Evolutionary conservation across 2,113 vertebrate genomes (phyloP).

Genomic region (Mohoua ochrocephala): DNA sequence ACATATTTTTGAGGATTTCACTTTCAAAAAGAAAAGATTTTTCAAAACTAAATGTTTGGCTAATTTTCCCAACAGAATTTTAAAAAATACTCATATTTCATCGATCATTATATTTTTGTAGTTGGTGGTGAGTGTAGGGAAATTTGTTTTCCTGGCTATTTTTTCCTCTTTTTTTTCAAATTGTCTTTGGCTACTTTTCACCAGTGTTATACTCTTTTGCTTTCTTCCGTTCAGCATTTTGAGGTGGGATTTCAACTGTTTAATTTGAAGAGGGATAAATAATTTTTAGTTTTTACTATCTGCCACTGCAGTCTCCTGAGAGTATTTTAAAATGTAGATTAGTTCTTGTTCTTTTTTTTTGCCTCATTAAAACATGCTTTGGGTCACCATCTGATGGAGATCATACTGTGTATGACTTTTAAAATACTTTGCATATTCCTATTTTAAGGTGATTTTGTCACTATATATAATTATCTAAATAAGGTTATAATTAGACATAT

Average conservation of each 20-base stretch:
- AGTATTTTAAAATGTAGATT: conserved; percentile 51
- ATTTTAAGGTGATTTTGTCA: not conserved
- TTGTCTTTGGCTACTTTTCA: not conserved
- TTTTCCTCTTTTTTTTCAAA: not conserved
- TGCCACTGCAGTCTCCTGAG: conserved; percentile 68
- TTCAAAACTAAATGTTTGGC: not conserved
- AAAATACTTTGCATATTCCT: not conserved
- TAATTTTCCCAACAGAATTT: not conserved
- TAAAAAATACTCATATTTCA: not conserved
- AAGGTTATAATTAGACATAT: not conserved
- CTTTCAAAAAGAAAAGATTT: not conserved
- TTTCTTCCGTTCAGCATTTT: not conserved
- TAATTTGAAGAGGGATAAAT: not conserved
- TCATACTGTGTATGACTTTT: not conserved
- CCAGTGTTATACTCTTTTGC: not conserved
- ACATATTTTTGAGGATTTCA: not conserved
- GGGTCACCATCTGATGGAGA: conserved; percentile 68
- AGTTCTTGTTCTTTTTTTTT: not conserved
- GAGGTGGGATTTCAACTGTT: not conserved
- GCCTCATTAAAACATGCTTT: conserved; percentile 40
- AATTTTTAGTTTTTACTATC: not conserved
- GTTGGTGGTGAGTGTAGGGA: not conserved
- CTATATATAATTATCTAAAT: not conserved
- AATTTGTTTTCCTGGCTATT: not conserved
- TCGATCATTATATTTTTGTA: not conserved